Conservation (phyloP, 2,888 invertebrate genomes). For the Pandemis heparana region DNA sequence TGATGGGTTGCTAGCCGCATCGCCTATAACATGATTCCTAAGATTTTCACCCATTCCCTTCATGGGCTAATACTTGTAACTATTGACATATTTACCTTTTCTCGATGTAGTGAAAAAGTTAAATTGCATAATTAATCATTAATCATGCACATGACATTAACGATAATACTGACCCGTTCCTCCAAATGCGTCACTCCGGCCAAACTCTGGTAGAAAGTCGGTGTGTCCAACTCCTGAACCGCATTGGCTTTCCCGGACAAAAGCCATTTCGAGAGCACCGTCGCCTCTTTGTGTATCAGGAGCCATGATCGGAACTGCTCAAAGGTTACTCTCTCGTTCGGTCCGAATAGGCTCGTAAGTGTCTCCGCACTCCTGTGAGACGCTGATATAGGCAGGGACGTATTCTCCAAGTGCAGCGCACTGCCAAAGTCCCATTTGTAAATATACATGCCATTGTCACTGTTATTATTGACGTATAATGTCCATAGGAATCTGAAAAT, state of each 20-base stretch:
- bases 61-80: no score
- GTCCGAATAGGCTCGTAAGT: conserved; percentile 73
- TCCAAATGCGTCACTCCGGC: conserved; percentile 97
- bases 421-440: conserved; percentile 90
- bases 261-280: conserved; percentile 93
- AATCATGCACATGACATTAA: no score
- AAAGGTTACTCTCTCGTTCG: conserved; percentile 85
- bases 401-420: conserved; percentile 86
- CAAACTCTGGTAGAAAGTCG: conserved; percentile 96
- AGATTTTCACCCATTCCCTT: no score
- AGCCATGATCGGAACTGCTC: conserved; percentile 94
- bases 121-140: no score
- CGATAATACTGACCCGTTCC: conserved; percentile 86
- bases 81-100: neutral
- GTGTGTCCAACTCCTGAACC: conserved; percentile 93
- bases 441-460: conserved; percentile 87
- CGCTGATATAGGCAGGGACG: conserved; percentile 69
- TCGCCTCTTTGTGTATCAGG: conserved; percentile 90
- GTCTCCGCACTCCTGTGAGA: conserved; percentile 70
- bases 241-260: conserved; percentile 90
- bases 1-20: no score
- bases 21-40: no score
- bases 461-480: conserved; percentile 93
- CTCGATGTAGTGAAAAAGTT: neutral
- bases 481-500: conserved; percentile 91